Conservation (phyloP, 2,113 vertebrate genomes). For the Misgurnus mizolepis region DNA sequence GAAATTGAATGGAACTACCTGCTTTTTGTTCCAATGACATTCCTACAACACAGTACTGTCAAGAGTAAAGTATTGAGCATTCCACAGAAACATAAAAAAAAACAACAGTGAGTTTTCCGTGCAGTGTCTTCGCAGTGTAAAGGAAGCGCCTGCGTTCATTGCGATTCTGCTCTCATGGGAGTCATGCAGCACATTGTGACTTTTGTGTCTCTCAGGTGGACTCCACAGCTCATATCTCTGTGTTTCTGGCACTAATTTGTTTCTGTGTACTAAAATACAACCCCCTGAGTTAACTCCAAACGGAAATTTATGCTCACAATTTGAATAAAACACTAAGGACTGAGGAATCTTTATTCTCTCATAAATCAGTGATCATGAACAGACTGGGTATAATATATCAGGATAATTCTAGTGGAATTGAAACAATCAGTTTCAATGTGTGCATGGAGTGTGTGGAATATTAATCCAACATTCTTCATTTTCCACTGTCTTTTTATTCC, state of each 20-base stretch:
- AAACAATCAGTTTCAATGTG: constrained; percentile 38
- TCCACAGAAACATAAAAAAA: not conserved
- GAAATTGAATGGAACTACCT: constrained; percentile 36
- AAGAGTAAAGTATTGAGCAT: not conserved
- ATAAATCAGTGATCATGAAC: constrained; percentile 37
- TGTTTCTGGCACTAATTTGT: constrained; percentile 38
- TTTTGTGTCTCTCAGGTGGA: constrained; percentile 32
- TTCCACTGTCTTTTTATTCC: constrained; percentile 7
- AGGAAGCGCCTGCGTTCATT: not conserved
- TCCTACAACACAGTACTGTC: constrained; percentile 3
- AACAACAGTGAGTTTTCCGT: not conserved
- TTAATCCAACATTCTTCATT: constrained; percentile 29
- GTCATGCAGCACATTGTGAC: constrained; percentile 24
- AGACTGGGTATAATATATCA: constrained; percentile 24
- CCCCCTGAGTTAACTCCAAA: constrained; percentile 1
- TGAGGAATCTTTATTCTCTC: constrained; percentile 32
- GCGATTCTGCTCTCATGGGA: constrained; percentile 29
- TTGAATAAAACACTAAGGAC: constrained; percentile 32
- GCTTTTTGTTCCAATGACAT: constrained; percentile 28
- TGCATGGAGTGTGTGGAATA: constrained; percentile 33
- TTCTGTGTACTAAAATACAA: constrained; percentile 30
- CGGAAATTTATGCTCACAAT: constrained; percentile 38
- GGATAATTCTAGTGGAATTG: constrained; percentile 36
- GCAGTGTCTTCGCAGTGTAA: not conserved
- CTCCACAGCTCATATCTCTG: constrained; percentile 18